Base-by-base conservation (phyloP, 2,797 vertebrate genomes). In the Acanthornis magna region DNA sequence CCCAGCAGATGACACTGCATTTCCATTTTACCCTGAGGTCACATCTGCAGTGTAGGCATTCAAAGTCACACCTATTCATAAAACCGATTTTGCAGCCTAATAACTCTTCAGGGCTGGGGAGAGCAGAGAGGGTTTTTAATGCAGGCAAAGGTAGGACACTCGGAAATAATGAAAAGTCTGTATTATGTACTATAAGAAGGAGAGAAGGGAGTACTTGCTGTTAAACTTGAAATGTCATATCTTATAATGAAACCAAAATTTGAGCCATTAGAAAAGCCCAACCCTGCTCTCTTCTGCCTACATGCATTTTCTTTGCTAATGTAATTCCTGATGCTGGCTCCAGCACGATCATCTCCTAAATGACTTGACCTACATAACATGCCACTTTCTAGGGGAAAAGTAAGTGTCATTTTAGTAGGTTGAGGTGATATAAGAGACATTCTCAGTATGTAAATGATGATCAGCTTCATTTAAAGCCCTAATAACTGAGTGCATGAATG, bases 21-120 rank as follows among this genome's bases (percentile, higher is more conserved):
- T 93, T 94, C 50, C 54, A 68, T 90, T 94, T 78, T 81, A 66
- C 36, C 51, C 85, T 25, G 65, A 88, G 86, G 65, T 88, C 77
- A 84, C 32, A 62, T 61, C 79, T 91, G 73, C 2, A 1, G 18
- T 36, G 38, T 48, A 75, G 54, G 62, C 40, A 32, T 83, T 94
- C 83, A 51, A 65, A 91, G 70, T 73, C 71, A 83, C 76, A 89
- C 54, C 70, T 88, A 43, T 58, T 72, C 76, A 88, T 90, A 86
- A 85, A 84, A 79, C 22, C 13, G 13, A 86, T 88, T 83, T 88
- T 93, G 62, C 58, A 91, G 76, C 58, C 66, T 77, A 74, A 43
- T 89, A 92, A 83, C 70, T 83, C 63, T 83, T 94, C 36, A 75
- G 88, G 17, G 23, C 63, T 2, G 1, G 55, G 20, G 32, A 71